A percentile compares a stretch with the other conserved stretches of the same genome.
phyloP scores from a whole-genome alignment of 2,888 invertebrate genomes.

The Abscondita cerata region DNA sequence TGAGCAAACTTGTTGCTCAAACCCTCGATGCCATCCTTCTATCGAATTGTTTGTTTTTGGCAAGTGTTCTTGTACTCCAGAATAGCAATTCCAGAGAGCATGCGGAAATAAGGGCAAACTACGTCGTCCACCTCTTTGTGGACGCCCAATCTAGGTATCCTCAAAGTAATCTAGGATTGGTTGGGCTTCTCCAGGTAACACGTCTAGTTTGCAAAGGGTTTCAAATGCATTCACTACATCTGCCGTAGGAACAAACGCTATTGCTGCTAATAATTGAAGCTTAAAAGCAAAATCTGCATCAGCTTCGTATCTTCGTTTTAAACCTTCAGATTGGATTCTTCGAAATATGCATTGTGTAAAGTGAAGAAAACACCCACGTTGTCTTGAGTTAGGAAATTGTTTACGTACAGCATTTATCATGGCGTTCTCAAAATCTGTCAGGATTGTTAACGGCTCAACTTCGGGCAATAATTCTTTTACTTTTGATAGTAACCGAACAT shows the following conservation, averaged over 20 bases:
- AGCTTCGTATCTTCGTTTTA: conserved; percentile 16
- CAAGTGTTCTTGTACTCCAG: conserved; percentile 9
- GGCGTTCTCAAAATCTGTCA: too few relatives aligned
- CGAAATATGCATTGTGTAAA: conserved; percentile 31
- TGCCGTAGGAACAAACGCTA: neutral
- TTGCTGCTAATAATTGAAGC: neutral
- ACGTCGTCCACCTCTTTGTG: too few relatives aligned
- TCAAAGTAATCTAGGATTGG: neutral
- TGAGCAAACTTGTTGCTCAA: too few relatives aligned
- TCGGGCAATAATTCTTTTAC: conserved; percentile 16
- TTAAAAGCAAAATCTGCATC: conserved; percentile 28
- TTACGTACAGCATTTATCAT: conserved; percentile 22
- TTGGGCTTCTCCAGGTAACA: too few relatives aligned
- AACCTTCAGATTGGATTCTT: conserved; percentile 22
- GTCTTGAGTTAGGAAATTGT: conserved; percentile 20
- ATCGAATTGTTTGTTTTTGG: conserved; percentile 21
- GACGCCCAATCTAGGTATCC: neutral
- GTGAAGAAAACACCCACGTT: conserved; percentile 36
- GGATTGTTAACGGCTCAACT: conserved; percentile 12
- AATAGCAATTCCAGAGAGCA: conserved; percentile 18
- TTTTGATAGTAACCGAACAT: conserved; percentile 15
- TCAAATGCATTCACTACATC: neutral
- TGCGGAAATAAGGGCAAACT: neutral
- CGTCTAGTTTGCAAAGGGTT: too few relatives aligned
- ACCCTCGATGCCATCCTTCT: conserved; percentile 28